Evolutionary conservation across 2,888 invertebrate genomes (phyloP).

Genomic region (Catocala fraxini): DNA sequence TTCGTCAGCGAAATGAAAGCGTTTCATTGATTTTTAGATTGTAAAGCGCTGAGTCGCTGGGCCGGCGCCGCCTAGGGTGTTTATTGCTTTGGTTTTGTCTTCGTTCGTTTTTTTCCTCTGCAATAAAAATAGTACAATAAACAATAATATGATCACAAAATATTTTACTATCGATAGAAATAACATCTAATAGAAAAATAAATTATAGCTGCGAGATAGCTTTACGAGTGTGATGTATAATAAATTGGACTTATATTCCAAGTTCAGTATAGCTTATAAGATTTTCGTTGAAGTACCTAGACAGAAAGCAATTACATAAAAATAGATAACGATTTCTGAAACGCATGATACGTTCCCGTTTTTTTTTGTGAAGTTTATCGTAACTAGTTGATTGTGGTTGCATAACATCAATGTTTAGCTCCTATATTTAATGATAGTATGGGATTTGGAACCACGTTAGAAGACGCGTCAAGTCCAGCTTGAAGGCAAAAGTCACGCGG

Average conservation of each 20-base stretch:
- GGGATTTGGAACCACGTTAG: no score
- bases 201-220: conserved; percentile 6
- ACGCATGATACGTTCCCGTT: conserved; percentile 4
- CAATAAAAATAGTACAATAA: conserved; percentile 3
- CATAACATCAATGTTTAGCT: no score
- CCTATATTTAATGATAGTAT: no score
- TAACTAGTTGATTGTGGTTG: no score
- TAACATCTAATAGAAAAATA: conserved; percentile 10
- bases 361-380: no score
- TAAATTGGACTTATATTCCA: conserved; percentile 6
- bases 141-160: conserved; percentile 9
- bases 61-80: no score
- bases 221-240: conserved; percentile 10
- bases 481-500: no score
- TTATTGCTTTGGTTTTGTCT: no score
- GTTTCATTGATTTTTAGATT: no score
- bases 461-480: no score
- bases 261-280: conserved; percentile 8
- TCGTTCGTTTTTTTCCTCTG: not conserved
- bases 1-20: no score
- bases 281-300: conserved; percentile 32
- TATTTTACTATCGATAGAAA: conserved; percentile 14
- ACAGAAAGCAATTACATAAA: conserved; percentile 36
- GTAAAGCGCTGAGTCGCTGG: no score
- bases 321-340: conserved; percentile 27